Evolutionary conservation across 1,140 invertebrate species (phyloP).

Genomic region (Drosophila pruinosa): DNA sequence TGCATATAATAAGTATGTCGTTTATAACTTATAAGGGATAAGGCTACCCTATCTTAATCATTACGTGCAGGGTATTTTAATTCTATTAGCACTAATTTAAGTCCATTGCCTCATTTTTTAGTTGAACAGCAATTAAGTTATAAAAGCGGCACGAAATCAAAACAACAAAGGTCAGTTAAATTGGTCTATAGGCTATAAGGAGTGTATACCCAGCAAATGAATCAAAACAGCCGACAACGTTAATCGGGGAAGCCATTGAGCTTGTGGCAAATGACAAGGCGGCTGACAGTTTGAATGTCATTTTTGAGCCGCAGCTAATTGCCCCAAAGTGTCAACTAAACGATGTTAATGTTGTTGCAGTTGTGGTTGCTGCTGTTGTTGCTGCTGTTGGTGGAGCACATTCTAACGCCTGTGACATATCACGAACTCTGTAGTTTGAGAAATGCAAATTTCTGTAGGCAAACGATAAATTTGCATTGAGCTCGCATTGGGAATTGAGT

Average conservation of each 20-base stretch:
- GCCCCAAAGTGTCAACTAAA: slow-evolving; percentile 40
- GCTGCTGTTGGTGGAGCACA: slow-evolving; percentile 30
- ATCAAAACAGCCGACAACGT: background rate
- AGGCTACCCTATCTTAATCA: background rate
- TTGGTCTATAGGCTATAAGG: background rate
- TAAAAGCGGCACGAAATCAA: background rate
- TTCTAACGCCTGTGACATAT: slow-evolving; percentile 77
- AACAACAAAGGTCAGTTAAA: background rate
- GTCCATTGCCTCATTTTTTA: slow-evolving; percentile 63
- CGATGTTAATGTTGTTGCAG: slow-evolving; percentile 17
- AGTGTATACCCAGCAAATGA: background rate
- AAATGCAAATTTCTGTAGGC: slow-evolving; percentile 62
- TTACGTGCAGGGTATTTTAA: background rate
- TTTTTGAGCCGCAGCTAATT: slow-evolving; percentile 30
- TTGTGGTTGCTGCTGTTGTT: background rate
- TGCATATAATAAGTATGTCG: background rate
- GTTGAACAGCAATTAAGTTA: slow-evolving; percentile 23
- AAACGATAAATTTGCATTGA: slow-evolving; percentile 61
- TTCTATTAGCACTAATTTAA: slow-evolving; percentile 1
- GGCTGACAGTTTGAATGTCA: slow-evolving; percentile 38
- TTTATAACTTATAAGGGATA: background rate
- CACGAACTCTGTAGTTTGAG: slow-evolving; percentile 57
- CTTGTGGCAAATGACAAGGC: background rate
- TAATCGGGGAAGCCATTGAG: background rate
- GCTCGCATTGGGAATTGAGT: slow-evolving; percentile 60